A percentile compares a stretch with the other conserved stretches of the same genome.
Evolutionary conservation across 1,140 invertebrate genomes (phyloP).

Genomic region (Neuroterus valhalla): DNA sequence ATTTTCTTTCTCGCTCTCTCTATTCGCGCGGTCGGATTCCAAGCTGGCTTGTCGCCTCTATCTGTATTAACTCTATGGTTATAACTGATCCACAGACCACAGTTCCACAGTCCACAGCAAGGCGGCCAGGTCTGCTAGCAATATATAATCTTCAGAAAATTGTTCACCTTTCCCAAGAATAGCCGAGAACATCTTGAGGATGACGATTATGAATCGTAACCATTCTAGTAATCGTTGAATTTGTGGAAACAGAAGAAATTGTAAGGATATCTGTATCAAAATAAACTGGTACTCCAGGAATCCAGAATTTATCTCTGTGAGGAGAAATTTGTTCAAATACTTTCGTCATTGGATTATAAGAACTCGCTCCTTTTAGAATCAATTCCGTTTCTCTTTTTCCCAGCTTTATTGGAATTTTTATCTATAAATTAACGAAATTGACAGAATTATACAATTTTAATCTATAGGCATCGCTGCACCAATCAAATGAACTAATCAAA

Average conservation of each 20-base stretch:
- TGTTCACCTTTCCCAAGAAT: constrained; percentile 60
- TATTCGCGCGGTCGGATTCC: too few relatives aligned
- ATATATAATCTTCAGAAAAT: neutral
- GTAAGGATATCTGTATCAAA: constrained; percentile 54
- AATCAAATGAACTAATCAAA: too few relatives aligned
- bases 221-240: constrained; percentile 49
- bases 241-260: constrained; percentile 44
- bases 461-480: too few relatives aligned
- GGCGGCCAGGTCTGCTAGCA: too few relatives aligned
- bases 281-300: constrained; percentile 51
- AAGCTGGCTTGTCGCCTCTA: too few relatives aligned
- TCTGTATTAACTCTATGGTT: too few relatives aligned
- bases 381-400: constrained; percentile 47
- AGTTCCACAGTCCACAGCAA: too few relatives aligned
- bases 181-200: constrained; percentile 54
- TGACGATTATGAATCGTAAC: constrained; percentile 59
- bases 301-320: constrained; percentile 39
- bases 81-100: too few relatives aligned
- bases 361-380: constrained; percentile 48
- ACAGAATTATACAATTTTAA: neutral
- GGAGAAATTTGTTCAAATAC: constrained; percentile 28
- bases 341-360: constrained; percentile 27
- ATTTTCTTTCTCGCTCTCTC: too few relatives aligned
- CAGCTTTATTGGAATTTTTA: constrained; percentile 48
- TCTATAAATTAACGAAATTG: constrained; percentile 47